Conservation (phyloP, 2,797 vertebrate species). For the Smutsia gigantea region DNA sequence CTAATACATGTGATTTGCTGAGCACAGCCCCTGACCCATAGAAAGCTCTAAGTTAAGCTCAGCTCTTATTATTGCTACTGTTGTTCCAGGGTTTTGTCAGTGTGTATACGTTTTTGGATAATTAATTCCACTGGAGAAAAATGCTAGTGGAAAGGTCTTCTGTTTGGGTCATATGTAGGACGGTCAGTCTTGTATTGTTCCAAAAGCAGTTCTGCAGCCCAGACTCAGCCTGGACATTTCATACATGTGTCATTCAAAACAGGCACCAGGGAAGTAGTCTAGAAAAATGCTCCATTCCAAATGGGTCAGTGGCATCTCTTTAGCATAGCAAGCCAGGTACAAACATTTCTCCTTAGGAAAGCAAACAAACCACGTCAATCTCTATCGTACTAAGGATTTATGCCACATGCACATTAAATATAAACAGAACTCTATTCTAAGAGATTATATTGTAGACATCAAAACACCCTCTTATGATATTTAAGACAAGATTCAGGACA, state of each 20-base stretch:
- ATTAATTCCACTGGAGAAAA: background rate
- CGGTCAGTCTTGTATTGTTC: background rate
- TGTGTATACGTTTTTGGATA: background rate
- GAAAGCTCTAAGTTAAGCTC: background rate
- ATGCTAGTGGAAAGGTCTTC: background rate
- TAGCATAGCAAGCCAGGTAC: background rate
- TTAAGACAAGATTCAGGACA: slow-evolving; percentile 2
- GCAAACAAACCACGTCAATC: background rate
- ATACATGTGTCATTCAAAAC: background rate
- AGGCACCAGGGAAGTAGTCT: background rate
- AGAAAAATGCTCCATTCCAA: background rate
- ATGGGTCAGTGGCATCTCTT: background rate
- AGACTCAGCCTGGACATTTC: background rate
- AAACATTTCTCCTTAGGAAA: background rate
- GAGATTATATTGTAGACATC: background rate
- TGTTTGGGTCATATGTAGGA: background rate
- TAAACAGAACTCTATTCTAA: slow-evolving; percentile 31
- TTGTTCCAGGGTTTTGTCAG: background rate
- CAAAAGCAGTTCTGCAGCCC: background rate
- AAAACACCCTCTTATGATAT: background rate
- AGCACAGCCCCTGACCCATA: background rate
- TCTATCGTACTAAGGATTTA: background rate
- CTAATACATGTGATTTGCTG: background rate
- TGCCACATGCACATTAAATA: background rate
- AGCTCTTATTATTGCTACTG: background rate